Evolutionary conservation across 2,797 vertebrate species (phyloP).

Genomic region (Gallinago solitaria): DNA sequence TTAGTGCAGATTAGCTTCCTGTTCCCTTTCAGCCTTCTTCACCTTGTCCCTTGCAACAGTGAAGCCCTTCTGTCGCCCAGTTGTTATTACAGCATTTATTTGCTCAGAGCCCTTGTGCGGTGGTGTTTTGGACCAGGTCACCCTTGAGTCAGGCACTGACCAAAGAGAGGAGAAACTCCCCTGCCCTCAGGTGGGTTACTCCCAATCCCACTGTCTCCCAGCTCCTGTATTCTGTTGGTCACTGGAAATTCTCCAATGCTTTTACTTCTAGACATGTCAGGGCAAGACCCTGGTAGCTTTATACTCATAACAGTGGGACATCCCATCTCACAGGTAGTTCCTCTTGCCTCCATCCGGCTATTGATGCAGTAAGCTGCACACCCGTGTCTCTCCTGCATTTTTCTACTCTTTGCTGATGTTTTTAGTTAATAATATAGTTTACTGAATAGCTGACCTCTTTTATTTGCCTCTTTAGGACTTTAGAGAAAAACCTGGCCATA

Average conservation of each 20-base stretch:
- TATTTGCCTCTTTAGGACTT: not conserved
- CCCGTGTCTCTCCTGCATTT: not conserved
- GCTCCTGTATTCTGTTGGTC: not conserved
- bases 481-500: not conserved
- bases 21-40: not conserved
- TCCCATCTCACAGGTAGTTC: not conserved
- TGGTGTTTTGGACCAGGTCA: not conserved
- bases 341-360: not conserved
- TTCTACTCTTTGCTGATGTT: not conserved
- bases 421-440: not conserved
- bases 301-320: not conserved
- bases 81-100: not conserved
- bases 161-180: not conserved
- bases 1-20: not conserved
- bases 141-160: not conserved
- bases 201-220: fast-evolving
- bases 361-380: not conserved
- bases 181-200: not conserved
- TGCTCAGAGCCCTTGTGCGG: not conserved
- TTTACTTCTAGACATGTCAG: not conserved
- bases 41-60: not conserved
- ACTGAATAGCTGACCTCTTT: not conserved
- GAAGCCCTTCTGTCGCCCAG: not conserved
- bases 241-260: not conserved
- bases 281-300: not conserved